Base-by-base conservation (phyloP, 2,888 invertebrate species). In the Mesorhabditis belari region DNA sequence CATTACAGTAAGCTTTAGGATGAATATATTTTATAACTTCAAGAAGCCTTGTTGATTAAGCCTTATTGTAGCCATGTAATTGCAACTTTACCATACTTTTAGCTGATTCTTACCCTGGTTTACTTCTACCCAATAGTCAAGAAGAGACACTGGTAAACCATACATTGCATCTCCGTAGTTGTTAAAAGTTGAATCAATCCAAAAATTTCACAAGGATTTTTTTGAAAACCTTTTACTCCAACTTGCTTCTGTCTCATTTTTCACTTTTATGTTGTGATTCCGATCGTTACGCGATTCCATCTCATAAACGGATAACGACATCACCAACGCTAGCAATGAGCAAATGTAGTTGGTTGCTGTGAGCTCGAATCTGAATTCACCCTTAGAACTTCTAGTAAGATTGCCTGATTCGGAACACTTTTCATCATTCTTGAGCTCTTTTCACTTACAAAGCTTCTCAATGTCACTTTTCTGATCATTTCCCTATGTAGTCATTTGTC, bases 401-500 rank as follows among this genome's bases (percentile, higher is more conserved):
- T 17, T 17, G 35, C 44, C n/a, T n/a, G 44, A 17, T 35, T 17
- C 44, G 12, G 44, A 17, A 9, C 1, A 35, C n/a, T 9, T n/a
- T 35, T 17, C 44, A 28, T 55, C 52, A 58, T 9, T 49, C n/a
- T n/a, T n/a, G n/a, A 53, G 23, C 5, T 55, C 57, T n/a, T n/a
- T n/a, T n/a, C n/a, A 52, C 74, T 59, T 24, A 70, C 66, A 66
- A n/a, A 66, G 63, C 71, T 68, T 21, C 70, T 59, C n/a, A 63
- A 55, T 49, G 76, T 62, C 70, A 76, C 74, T 53, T 71, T 66
- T 19, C 62, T 55, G 23, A 76, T 63, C 29, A 76, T 55, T 62
- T 66, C 66, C 73, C 73, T 72, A 76, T 19, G 76, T 74, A 23
- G 70, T 66, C 71, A 69, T 71, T 61, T 74, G 72, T 25, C 77